Conservation (phyloP, 1,140 invertebrate genomes). For the Stenopsyche tienmushanensis region DNA sequence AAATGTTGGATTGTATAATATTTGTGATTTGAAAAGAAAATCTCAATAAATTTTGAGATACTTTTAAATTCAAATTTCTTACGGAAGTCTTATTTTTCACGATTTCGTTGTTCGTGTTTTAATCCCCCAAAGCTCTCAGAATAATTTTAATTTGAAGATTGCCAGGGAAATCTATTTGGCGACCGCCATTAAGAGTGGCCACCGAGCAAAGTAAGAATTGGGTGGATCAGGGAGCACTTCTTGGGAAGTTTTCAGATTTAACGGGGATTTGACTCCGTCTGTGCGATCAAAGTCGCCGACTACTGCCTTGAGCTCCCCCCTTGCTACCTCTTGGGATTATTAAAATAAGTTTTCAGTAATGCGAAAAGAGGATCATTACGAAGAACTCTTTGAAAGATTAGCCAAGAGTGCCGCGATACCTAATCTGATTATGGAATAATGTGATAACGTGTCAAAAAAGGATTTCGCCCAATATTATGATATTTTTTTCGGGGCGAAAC, state of each 20-base stretch:
- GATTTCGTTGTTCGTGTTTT: no score
- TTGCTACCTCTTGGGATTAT: conserved; percentile 8
- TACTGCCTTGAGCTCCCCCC: no score
- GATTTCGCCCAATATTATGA: background rate
- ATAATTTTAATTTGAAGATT: background rate
- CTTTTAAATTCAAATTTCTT: no score
- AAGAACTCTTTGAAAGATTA: conserved; percentile 29
- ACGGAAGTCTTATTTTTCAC: no score
- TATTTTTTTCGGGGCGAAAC: no score
- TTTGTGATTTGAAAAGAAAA: no score
- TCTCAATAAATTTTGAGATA: no score
- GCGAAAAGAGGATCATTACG: conserved; percentile 18
- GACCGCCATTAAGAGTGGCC: conserved; percentile 1
- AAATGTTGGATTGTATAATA: no score
- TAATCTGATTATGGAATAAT: conserved; percentile 29
- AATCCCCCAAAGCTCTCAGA: background rate
- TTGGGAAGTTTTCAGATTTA: conserved; percentile 25
- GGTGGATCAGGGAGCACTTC: background rate
- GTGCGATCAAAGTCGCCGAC: conserved; percentile 14
- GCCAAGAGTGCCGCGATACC: conserved; percentile 18
- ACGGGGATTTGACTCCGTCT: conserved; percentile 27
- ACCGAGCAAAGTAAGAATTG: background rate
- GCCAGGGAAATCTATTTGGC: background rate
- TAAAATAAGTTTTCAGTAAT: conserved; percentile 32
- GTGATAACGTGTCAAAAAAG: conserved; percentile 6